phyloP scores from a whole-genome alignment of 2,888 invertebrate genomes.

The Protodeltote pygarga region DNA sequence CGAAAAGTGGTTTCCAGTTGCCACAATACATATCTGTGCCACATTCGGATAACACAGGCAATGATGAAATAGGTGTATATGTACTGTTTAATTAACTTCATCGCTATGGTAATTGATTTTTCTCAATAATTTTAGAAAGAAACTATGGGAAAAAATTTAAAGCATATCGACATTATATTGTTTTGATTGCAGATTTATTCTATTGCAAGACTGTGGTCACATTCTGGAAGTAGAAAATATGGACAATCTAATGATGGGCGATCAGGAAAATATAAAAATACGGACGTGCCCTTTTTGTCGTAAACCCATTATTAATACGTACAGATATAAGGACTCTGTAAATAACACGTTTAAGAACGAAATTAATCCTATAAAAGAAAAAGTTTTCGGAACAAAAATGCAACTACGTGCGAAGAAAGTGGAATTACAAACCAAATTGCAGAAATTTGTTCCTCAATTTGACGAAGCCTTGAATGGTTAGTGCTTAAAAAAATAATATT shows the following conservation, averaged over 20 bases:
- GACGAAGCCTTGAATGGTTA: slow-evolving; percentile 28
- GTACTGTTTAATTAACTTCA: no score
- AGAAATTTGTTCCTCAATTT: slow-evolving; percentile 28
- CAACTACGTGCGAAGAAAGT: slow-evolving; percentile 53
- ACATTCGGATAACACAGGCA: no score
- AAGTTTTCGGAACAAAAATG: slow-evolving; percentile 66
- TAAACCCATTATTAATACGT: slow-evolving; percentile 85
- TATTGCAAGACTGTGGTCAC: slow-evolving; percentile 85
- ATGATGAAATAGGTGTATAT: no score
- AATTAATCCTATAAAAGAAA: slow-evolving; percentile 75
- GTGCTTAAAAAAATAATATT: no score
- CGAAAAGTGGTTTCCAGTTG: no score
- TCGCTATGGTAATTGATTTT: no score
- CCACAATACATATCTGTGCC: no score
- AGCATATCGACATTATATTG: no score
- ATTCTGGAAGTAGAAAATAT: slow-evolving; percentile 78
- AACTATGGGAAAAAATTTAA: no score
- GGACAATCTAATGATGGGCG: slow-evolving; percentile 72
- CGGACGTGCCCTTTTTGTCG: slow-evolving; percentile 87
- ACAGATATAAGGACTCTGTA: slow-evolving; percentile 85
- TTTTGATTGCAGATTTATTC: slow-evolving; percentile 74
- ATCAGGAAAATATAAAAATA: slow-evolving; percentile 65
- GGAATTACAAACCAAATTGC: slow-evolving; percentile 40
- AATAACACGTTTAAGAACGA: slow-evolving; percentile 69
- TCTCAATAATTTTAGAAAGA: no score